Conservation (phyloP, 2,888 invertebrate species). For the Drosophila ochracea region DNA sequence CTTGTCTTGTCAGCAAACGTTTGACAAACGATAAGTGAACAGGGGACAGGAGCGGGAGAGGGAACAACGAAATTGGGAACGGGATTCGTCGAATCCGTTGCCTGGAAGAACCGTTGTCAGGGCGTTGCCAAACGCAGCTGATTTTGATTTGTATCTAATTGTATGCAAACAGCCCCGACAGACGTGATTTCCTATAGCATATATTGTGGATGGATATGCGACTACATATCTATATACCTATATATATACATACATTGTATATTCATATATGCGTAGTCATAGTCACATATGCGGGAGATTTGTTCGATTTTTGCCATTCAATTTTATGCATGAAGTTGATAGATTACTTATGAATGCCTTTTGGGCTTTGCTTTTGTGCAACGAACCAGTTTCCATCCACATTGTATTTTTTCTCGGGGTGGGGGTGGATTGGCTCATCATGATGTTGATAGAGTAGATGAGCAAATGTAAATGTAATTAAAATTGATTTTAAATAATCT, state of each 20-base stretch:
- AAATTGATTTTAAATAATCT: conserved; percentile 1
- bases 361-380: conserved; percentile 47
- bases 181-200: conserved; percentile 42
- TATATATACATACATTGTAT: neutral
- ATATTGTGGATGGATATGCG: conserved; percentile 25
- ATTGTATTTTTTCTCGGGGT: conserved; percentile 18
- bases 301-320: conserved; percentile 68
- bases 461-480: conserved; percentile 19
- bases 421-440: conserved; percentile 38
- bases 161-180: conserved; percentile 72
- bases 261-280: conserved; percentile 14
- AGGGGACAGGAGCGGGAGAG: neutral
- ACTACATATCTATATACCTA: conserved; percentile 1
- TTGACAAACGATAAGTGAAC: conserved; percentile 74
- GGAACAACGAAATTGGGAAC: conserved; percentile 24
- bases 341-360: conserved; percentile 70
- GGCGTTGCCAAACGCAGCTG: conserved; percentile 66
- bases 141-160: conserved; percentile 81
- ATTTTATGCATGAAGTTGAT: conserved; percentile 77
- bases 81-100: conserved; percentile 17
- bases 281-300: conserved; percentile 73
- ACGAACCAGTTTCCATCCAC: conserved; percentile 34
- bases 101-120: conserved; percentile 26
- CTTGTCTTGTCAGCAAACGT: conserved; percentile 73
- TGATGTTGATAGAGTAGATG: conserved; percentile 10